Evolutionary conservation across 2,113 vertebrate genomes (phyloP), one percentile per base, ranked within the genome.

Genomic region (Cololabis saira): DNA sequence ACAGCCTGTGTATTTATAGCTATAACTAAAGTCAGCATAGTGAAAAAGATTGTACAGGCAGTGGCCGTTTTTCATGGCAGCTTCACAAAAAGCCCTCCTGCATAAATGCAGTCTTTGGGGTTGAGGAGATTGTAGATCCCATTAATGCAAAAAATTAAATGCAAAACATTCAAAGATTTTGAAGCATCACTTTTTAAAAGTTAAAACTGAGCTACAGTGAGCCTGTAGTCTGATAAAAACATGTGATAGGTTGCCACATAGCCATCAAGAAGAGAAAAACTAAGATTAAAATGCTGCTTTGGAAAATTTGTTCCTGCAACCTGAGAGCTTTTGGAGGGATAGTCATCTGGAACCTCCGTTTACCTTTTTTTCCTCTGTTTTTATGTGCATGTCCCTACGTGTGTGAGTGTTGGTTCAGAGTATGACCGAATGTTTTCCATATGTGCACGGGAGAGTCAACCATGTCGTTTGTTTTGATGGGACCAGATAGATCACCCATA

Each of bases 301-400:
- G 84, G 86, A 90, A 90, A 88, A 81, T 80, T 4, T 81, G 57
- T 71, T 74, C 71, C 70, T 80, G 90, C 68, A 89, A 89, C 68
- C 68, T 71, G 84, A 91, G 83, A 87, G 1, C 41, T 49, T 17
- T 18, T 11, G 42, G 24, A 63, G 24, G 67, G 70, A 79, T 69
- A 79, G 74, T 80, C 88, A 86, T 88, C 86, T 90, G 88, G 84
- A 90, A 73, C 84, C 76, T 85, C 74, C 47, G 54, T 89, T 89
- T 85, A 87, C 76, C 76, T 75, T 76, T 74, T 53, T 42, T 45
- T 37, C 47, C 68, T 71, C 53, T 75, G 43, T 76, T 58, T 69
- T 64, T 74, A 53, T 45, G 58, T 83, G 78, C 49, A 53, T 27
- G 51, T 67, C 56, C 19, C 22, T 54, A 54, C 68, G 72, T 70